phyloP scores from a whole-genome alignment of 2,797 vertebrate genomes.

The Enteromius treurensis region DNA sequence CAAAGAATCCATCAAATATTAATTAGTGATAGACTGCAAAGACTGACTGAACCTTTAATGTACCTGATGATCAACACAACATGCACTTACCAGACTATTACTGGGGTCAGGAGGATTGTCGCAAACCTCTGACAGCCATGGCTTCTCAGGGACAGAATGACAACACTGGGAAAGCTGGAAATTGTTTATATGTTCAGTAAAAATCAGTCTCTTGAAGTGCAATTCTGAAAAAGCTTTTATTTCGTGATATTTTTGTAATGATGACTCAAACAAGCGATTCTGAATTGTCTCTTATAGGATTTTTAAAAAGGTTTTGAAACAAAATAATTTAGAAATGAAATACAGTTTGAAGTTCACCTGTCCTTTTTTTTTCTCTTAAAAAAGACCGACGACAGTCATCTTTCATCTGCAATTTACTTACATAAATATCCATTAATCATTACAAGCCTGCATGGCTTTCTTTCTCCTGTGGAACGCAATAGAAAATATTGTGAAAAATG shows the following conservation, averaged over 20 bases:
- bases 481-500: not conserved
- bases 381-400: not conserved
- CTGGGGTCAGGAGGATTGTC: constrained; percentile 56
- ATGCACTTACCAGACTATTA: constrained; percentile 62
- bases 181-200: not conserved
- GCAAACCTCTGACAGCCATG: constrained; percentile 37
- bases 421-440: not conserved
- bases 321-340: not conserved
- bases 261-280: not conserved
- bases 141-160: constrained; percentile 38
- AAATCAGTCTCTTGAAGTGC: not conserved
- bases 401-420: not conserved
- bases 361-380: not conserved
- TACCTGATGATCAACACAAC: constrained; percentile 66
- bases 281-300: not conserved
- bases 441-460: no score
- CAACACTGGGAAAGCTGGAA: not conserved
- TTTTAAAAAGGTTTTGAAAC: not conserved
- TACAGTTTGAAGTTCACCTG: not conserved
- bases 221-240: not conserved
- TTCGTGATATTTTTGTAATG: constrained; percentile 11
- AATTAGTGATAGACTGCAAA: constrained; percentile 76
- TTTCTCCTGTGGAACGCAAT: not conserved
- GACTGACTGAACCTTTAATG: constrained; percentile 66
- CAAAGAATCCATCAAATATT: constrained; percentile 75